Conservation (phyloP, 35 echinoderm and acorn worm genomes). For the Anneissia japonica region DNA sequence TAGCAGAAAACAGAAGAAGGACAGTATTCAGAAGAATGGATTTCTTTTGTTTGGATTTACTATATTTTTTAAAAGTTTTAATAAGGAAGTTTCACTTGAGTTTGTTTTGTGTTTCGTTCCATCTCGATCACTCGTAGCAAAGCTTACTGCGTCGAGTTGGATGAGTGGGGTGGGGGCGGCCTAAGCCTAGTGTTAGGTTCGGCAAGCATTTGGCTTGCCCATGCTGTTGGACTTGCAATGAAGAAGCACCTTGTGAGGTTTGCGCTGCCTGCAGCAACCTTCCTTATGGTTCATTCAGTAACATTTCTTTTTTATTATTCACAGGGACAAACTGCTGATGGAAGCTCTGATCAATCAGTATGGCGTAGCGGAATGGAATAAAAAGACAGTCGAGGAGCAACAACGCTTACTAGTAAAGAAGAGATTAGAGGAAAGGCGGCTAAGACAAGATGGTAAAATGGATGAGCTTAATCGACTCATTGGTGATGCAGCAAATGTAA, state of each 20-base stretch:
- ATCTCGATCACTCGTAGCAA: neutral
- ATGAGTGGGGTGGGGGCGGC: neutral
- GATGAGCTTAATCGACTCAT: constrained; percentile 65
- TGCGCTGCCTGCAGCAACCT: too few species aligned
- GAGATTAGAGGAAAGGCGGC: constrained; percentile 75
- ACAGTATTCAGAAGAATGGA: too few species aligned
- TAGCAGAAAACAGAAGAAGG: too few species aligned
- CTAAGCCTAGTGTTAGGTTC: neutral
- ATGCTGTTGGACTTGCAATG: too few species aligned
- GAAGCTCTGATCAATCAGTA: constrained; percentile 61
- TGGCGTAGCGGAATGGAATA: constrained; percentile 46
- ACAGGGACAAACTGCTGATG: constrained; percentile 68
- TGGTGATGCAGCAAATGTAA: constrained; percentile 68
- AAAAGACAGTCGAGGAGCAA: constrained; percentile 55
- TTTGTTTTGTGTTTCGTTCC: neutral
- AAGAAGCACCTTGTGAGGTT: too few species aligned
- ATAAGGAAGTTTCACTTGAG: too few species aligned
- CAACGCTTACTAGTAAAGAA: constrained; percentile 61
- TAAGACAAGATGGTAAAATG: constrained; percentile 74
- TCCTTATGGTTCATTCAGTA: neutral
- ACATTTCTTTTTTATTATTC: neutral
- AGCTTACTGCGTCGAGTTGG: neutral
- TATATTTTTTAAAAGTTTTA: too few species aligned
- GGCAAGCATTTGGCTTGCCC: neutral
- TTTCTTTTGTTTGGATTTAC: too few species aligned